Evolutionary conservation across 1,140 invertebrate genomes (phyloP), one percentile per base, ranked within the genome.

Genomic region (Drosophila melanica): DNA sequence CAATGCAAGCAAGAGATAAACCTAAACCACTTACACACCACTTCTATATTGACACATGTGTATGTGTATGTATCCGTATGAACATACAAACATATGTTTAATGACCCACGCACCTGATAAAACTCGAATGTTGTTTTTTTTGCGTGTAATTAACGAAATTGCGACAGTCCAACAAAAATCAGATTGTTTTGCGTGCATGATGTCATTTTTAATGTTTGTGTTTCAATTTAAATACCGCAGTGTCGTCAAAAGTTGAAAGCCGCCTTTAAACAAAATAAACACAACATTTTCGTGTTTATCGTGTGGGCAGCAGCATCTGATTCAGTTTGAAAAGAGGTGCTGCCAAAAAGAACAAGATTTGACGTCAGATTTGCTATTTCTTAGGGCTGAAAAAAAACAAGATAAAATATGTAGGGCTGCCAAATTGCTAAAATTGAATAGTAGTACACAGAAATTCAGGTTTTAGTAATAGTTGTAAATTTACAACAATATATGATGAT

Each of bases 191-290:
- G 64, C 48, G 37, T 10, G 51, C 75, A 82, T 85, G 81, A 85
- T 85, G 81, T 85, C 81, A 85, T 77, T 42, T 44, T 58, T 73
- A 45, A 47, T 63, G 48, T 63, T 66, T 79, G 55, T 60, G 45
- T 58, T 79, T 69, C 37, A 69, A 51, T 75, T 75, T 77, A 70
- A 81, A 68, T 72, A 60, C 63, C 64, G 35, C 51, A 10, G 30
- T 55, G 30, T 55, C 30, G 48, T 60, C 65, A 69, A 69, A 69
- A 39, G 14, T 51, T 33, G 48, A 51, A 60, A 62, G 59, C 42
- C 66, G 59, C 42, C 58, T 69, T 55, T 62, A 20, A 75, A 57
- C 69, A 54, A 76, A 75, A 71, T 54, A 75, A 72, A 79, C 59
- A 78, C 23, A 62, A 47, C 60, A 70, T 70, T 68, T 80, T 53